Percentiles rank a stretch among this genome's conserved stretches.
Evolutionary conservation across 2,797 vertebrate species (phyloP).

Genomic region (Molossus alvarezi): DNA sequence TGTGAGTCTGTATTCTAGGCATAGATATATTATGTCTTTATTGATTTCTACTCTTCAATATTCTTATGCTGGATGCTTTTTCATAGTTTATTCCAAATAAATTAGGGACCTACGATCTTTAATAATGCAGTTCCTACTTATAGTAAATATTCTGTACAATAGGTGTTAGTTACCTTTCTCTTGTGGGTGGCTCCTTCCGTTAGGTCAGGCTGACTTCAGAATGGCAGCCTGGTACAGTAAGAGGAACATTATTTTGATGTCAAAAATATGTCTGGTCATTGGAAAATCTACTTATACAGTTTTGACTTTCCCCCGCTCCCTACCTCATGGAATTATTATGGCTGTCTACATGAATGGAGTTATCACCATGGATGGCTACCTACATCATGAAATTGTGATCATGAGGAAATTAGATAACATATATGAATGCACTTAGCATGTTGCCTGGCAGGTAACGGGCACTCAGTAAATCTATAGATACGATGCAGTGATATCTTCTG

Average conservation of each 20-base stretch:
- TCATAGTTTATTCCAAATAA: conserved; percentile 9
- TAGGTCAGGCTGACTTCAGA: not conserved
- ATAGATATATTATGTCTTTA: not conserved
- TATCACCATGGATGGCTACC: not conserved
- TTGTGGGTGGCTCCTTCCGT: not conserved
- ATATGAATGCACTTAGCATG: no score
- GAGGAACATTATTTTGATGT: not conserved
- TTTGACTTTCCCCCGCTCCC: not conserved
- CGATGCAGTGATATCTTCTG: not conserved
- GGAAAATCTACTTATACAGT: not conserved
- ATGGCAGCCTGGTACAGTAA: not conserved
- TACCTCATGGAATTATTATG: not conserved
- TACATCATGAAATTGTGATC: not conserved
- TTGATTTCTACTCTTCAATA: not conserved
- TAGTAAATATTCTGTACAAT: not conserved
- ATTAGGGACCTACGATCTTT: not conserved
- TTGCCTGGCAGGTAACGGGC: not conserved
- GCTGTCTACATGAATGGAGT: not conserved
- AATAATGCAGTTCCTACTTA: not conserved
- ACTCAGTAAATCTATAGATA: not conserved
- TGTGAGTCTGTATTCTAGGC: not conserved
- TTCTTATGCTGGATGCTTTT: not conserved
- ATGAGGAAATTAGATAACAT: not conserved
- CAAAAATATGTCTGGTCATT: not conserved
- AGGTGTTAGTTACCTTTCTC: not conserved